Percentiles rank a stretch among this genome's conserved stretches.
phyloP scores from a whole-genome alignment of 64 coral and sea anemone species.

The Orbicella faveolata region DNA sequence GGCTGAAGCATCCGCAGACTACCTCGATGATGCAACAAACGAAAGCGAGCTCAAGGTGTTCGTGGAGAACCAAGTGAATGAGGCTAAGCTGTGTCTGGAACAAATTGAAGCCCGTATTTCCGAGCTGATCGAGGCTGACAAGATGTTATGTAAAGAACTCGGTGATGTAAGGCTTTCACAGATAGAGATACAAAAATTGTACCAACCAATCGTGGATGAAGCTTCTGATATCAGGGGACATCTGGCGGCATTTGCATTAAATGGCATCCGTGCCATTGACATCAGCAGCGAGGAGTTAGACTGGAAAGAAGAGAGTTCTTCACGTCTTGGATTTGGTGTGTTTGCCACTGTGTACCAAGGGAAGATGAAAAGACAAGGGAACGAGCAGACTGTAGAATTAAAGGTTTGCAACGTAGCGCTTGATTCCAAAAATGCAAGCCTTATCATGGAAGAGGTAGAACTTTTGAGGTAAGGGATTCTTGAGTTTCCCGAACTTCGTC shows the following conservation, averaged over 20 bases:
- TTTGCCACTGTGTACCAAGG: conserved; percentile 3
- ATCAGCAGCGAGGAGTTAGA: conserved; percentile 12
- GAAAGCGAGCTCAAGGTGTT: neutral
- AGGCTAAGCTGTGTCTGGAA: neutral
- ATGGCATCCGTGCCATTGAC: conserved; percentile 6
- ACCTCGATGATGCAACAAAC: neutral
- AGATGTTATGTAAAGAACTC: neutral
- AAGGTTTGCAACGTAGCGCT: neutral
- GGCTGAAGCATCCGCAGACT: neutral
- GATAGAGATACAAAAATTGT: neutral
- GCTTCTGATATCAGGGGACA: neutral
- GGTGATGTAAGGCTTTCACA: neutral
- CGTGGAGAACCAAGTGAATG: neutral
- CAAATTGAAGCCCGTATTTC: neutral
- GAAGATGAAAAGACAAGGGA: neutral
- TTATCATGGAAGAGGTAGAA: neutral
- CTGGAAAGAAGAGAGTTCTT: neutral
- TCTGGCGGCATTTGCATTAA: neutral
- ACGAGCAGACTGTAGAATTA: neutral
- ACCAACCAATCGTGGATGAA: neutral
- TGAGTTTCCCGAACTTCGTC: neutral
- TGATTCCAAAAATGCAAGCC: neutral
- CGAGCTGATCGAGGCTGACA: conserved; percentile 16
- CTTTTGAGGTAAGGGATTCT: conserved; percentile 3
- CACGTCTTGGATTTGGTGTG: neutral